These are phyloP conservation scores for Onchidella celtica DNA, from an alignment of 2,888 invertebrate species.

Conservation along the genomic window DNA sequence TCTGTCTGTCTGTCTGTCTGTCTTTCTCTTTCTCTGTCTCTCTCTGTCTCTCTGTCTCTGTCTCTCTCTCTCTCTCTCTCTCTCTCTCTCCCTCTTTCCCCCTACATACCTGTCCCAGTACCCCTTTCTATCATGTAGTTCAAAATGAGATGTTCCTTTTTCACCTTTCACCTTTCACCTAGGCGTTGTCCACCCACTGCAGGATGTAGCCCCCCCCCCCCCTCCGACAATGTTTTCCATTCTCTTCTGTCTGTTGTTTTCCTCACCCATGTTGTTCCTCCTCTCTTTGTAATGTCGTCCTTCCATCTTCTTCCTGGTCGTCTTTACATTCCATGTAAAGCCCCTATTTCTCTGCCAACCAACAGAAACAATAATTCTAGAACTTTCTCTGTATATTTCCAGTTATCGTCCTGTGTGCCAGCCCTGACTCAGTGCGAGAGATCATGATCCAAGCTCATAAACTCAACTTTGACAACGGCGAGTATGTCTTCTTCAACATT, in stretches of 20 bases:
- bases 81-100: neutral
- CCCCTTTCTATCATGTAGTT: neutral
- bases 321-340: too few relatives aligned
- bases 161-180: too few relatives aligned
- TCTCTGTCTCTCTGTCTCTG: conserved; percentile 37
- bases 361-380: neutral
- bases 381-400: conserved; percentile 75
- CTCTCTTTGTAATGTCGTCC: too few relatives aligned
- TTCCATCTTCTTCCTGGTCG: too few relatives aligned
- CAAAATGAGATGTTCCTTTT: neutral
- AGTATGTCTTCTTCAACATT: conserved; percentile 98
- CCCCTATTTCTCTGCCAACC: neutral
- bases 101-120: neutral
- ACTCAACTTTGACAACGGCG: conserved; percentile 96
- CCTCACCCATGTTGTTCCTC: too few relatives aligned
- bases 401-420: conserved; percentile 97
- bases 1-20: too few relatives aligned
- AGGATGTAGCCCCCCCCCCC: too few relatives aligned
- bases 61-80: conserved; percentile 41
- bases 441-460: conserved; percentile 96
- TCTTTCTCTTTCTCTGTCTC: neutral
- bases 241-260: too few relatives aligned
- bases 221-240: too few relatives aligned
- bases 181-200: too few relatives aligned
- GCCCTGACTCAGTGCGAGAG: conserved; percentile 91